Percentiles rank a stretch among this genome's conserved stretches.
Evolutionary conservation across 2,888 invertebrate species (phyloP).

Genomic region (Sphecodes monilicornis): DNA sequence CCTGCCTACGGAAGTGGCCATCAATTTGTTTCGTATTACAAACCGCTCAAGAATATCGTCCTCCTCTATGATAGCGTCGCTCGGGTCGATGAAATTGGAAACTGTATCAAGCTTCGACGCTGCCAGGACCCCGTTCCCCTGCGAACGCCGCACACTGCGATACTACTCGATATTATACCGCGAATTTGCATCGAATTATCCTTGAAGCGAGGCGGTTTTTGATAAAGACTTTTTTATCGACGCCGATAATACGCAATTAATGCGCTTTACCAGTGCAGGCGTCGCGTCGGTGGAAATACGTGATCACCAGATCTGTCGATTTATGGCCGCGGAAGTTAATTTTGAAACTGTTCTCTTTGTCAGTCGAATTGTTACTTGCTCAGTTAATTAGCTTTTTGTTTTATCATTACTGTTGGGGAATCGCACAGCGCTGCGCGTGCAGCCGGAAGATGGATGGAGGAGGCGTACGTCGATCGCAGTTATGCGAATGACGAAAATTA

Average conservation of each 20-base stretch:
- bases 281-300: neutral
- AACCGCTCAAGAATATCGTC: constrained; percentile 43
- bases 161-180: neutral
- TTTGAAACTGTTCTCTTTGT: neutral
- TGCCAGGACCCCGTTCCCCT: neutral
- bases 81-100: constrained; percentile 39
- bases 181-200: neutral
- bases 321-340: neutral
- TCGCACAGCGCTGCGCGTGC: no score
- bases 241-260: neutral
- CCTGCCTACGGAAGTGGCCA: constrained; percentile 48
- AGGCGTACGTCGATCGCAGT: no score
- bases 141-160: neutral
- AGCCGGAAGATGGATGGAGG: no score
- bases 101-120: constrained; percentile 3
- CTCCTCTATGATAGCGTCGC: constrained; percentile 23
- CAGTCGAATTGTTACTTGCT: neutral
- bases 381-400: no score
- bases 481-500: no score
- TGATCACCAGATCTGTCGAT: neutral
- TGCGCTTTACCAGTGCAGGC: neutral
- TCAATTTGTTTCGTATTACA: constrained; percentile 60
- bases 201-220: neutral
- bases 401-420: no score
- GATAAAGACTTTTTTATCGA: neutral